These are phyloP conservation scores for Melitaea cinxia DNA, from an alignment of 1,140 invertebrate genomes.

Conservation along the genomic window DNA sequence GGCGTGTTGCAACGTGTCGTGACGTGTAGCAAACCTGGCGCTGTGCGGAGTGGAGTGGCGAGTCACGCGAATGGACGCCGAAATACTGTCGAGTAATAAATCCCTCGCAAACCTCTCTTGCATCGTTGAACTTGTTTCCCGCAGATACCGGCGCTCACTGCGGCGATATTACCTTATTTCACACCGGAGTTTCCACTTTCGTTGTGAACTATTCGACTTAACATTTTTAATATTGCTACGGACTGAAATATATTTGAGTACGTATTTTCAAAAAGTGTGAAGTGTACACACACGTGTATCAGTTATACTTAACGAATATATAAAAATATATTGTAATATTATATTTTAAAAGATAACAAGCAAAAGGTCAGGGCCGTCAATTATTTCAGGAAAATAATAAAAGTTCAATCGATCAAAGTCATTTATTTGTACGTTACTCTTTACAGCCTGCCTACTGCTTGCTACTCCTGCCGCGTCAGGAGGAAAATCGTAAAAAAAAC, in stretches of 20 bases:
- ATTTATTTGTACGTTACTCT: too few species aligned
- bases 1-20: slow-evolving; percentile 1
- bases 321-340: too few species aligned
- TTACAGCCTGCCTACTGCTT: too few species aligned
- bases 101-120: slow-evolving; percentile 9
- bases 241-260: background rate
- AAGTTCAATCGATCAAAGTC: too few species aligned
- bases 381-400: too few species aligned
- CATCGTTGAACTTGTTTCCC: slow-evolving; percentile 6
- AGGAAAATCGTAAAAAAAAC: too few species aligned
- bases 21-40: background rate
- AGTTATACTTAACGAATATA: too few species aligned
- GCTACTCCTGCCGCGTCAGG: too few species aligned
- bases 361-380: too few species aligned
- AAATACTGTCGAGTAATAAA: background rate
- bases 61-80: slow-evolving; percentile 4
- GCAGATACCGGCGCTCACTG: background rate
- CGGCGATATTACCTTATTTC: background rate
- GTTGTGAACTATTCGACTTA: background rate
- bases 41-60: slow-evolving; percentile 1
- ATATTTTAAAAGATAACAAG: too few species aligned
- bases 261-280: too few species aligned
- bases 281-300: too few species aligned
- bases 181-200: background rate
- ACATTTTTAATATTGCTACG: background rate